Base-by-base conservation (phyloP, 2,888 invertebrate genomes). In the Ophion ellenae region DNA sequence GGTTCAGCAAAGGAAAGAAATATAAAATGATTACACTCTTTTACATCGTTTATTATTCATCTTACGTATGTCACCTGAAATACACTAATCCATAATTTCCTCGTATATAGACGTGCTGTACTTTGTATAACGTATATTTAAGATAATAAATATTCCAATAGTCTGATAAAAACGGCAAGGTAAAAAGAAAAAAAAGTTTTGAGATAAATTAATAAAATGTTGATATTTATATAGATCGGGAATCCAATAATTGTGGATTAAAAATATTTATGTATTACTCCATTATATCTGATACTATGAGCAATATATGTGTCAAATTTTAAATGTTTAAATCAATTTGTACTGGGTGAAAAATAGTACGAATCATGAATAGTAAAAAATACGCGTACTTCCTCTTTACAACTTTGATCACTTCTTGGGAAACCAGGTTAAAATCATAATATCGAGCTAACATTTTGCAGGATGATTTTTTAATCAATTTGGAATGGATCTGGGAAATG, bases 21-120 rank as follows among this genome's bases (percentile, higher is more conserved):
- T 67, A 67, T 67, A 10, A n/a, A 63, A 63, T 63, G 14, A 63
- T 14, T 66, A 6, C 66, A 66, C 36, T 66, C 36, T 36, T 36
- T 36, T 6, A 36, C 1, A 17, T 66, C 14, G 32, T 36, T 36
- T 66, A 66, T 36, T 66, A 17, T 24, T 24, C 2, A 24, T 66
- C 36, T 32, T 17, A 32, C 36, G 36, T n/a, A n/a, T 40, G 20
- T n/a, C 20, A 63, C 28, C 28, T 63, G 63, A 63, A 63, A 63
- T 4, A 9, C 36, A 66, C n/a, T 40, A 36, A 17, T 66, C 3
- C 7, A n/a, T 32, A 66, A 10, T 66, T 36, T 36, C 6, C 36
- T 36, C 6, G 36, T 7, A 7, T 1, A 36, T 36, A 36, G 6
- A 36, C 36, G 36, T 7, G 36, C 36, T 36, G 36, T 36, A 36